Evolutionary conservation across 2,797 vertebrate genomes (phyloP).

Genomic region (Botia kubotai): DNA sequence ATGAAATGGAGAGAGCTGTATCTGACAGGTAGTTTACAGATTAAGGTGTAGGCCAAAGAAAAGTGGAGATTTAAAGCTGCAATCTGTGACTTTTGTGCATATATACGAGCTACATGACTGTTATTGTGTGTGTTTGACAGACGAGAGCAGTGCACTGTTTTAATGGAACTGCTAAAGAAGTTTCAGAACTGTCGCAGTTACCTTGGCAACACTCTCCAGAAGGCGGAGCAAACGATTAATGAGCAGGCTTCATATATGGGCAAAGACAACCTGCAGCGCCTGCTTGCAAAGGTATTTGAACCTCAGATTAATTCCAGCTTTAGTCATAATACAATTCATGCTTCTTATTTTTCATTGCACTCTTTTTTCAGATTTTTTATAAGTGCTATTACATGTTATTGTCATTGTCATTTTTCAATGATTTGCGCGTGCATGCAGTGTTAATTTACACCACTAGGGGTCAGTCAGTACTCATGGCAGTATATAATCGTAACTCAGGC

Average conservation of each 20-base stretch:
- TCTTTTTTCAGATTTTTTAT: background rate
- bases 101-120: background rate
- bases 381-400: background rate
- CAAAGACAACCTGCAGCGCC: constrained; percentile 90
- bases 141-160: constrained; percentile 82
- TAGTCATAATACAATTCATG: background rate
- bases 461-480: constrained; percentile 18
- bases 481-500: background rate
- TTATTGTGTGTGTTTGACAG: constrained; percentile 68
- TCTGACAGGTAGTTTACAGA: constrained; percentile 79
- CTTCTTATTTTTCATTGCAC: background rate
- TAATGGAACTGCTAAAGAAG: constrained; percentile 88
- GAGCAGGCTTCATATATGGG: constrained; percentile 90
- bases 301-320: background rate
- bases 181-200: constrained; percentile 86
- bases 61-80: background rate
- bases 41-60: background rate
- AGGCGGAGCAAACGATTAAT: constrained; percentile 83
- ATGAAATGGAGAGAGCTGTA: constrained; percentile 78
- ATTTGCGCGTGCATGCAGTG: too few species aligned
- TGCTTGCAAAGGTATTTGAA: constrained; percentile 80
- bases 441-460: constrained; percentile 11
- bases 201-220: constrained; percentile 84
- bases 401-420: too few species aligned
- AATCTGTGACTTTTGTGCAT: background rate